Evolutionary conservation across 1,140 invertebrate genomes (phyloP).

Genomic region (Catajapyx aquilonaris): DNA sequence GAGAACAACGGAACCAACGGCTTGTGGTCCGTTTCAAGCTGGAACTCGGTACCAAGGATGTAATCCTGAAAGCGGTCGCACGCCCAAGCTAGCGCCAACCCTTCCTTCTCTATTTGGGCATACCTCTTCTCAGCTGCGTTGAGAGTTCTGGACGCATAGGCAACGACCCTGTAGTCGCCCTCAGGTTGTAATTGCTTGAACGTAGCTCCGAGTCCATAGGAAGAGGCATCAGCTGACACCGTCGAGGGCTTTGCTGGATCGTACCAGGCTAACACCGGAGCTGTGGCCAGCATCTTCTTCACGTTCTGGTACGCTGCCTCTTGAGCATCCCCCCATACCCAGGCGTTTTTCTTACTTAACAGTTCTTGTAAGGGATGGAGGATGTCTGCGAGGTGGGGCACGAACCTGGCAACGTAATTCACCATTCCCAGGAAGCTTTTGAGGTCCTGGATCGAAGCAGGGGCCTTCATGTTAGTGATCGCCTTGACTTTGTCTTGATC

Average conservation of each 20-base stretch:
- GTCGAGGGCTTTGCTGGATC: background rate
- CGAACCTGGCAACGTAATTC: slow-evolving; percentile 17
- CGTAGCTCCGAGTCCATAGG: slow-evolving; percentile 15
- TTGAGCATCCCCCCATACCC: background rate
- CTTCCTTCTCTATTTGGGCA: slow-evolving; percentile 17
- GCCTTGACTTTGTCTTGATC: slow-evolving; percentile 16
- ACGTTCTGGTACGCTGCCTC: slow-evolving; percentile 1
- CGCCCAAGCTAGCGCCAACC: slow-evolving; percentile 14
- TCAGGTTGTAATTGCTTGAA: slow-evolving; percentile 21
- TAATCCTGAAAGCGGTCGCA: slow-evolving; percentile 17
- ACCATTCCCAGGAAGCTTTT: slow-evolving; percentile 15
- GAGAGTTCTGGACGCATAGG: slow-evolving; percentile 16
- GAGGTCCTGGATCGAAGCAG: slow-evolving; percentile 12
- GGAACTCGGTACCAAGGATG: slow-evolving; percentile 12
- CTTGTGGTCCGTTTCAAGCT: slow-evolving; percentile 17
- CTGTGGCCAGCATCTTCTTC: slow-evolving; percentile 2
- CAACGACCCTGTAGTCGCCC: slow-evolving; percentile 16
- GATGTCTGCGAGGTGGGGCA: slow-evolving; percentile 13
- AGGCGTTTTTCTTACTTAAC: slow-evolving; percentile 6
- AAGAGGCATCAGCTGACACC: slow-evolving; percentile 11
- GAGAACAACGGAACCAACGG: slow-evolving; percentile 13
- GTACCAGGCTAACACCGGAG: slow-evolving; percentile 4
- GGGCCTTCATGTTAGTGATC: slow-evolving; percentile 12
- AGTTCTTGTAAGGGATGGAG: slow-evolving; percentile 12
- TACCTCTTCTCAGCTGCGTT: slow-evolving; percentile 13